Evolutionary conservation across 23 tunicate genomes (phyloP), one percentile per base, ranked within the genome.

Genomic region (Diplosoma virens): DNA sequence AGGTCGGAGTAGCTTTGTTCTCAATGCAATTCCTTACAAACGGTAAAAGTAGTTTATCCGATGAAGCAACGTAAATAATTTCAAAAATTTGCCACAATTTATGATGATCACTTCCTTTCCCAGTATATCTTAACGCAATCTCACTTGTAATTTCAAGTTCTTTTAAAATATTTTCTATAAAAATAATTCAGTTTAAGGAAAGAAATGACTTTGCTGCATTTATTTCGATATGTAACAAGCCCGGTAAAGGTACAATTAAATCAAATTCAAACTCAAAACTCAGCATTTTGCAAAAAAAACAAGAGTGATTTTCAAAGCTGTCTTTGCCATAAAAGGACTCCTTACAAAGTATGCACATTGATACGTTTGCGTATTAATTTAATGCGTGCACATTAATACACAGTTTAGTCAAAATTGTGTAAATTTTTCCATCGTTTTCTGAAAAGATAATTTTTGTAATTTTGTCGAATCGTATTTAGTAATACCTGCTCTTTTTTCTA

Each of bases 161-260:
- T 29, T 61, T 6, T 35, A 61, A 3, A 4, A 61, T n/a, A 5
- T 29, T 22, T 29, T 61, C 35, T 22, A 61, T 27, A 61, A 61
- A 61, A 7, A 29, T 22, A 5, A 2, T 3, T 35, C 69, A 61
- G n/a, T 61, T 61, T 27, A 61, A 29, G 9, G 69, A 26, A 34
- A 55, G n/a, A 61, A 61, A 61, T 6, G 69, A 7, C 30, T 61
- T 61, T 27, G 9, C 69, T 5, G 23, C 17, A 61, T 61, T 61
- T 35, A 61, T 61, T 29, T 61, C 69, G 6, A 61, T 3, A n/a
- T 61, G 69, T 4, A 61, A 29, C 35, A 71, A 30, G 17, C 30
- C 77, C 21, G 55, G 77, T 17, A 41, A 1, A 41, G 58, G 55
- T 41, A 71, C 58, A 24, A 36, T 9, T 58, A 58, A 71, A 45